Conservation (phyloP, 2,888 invertebrate species). For the Sinhomidia bicolor region DNA sequence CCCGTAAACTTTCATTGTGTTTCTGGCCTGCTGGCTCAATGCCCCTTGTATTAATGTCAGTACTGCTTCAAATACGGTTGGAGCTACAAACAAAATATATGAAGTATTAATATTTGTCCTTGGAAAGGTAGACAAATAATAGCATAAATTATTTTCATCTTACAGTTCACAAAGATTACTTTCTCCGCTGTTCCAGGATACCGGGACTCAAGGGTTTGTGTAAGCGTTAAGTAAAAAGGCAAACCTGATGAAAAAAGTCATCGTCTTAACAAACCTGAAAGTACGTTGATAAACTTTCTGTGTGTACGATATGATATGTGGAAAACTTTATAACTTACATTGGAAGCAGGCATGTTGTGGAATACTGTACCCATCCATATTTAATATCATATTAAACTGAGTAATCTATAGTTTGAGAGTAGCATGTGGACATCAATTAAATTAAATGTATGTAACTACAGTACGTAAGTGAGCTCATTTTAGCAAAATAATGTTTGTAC, state of each 20-base stretch:
- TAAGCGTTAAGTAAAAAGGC: slow-evolving; percentile 56
- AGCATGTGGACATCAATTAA: too few species aligned
- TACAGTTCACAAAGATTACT: slow-evolving; percentile 57
- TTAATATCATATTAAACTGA: slow-evolving; percentile 59
- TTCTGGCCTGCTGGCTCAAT: slow-evolving; percentile 37
- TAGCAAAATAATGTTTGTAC: not conserved
- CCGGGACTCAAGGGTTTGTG: slow-evolving; percentile 48
- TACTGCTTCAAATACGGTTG: slow-evolving; percentile 56
- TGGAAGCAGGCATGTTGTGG: slow-evolving; percentile 53
- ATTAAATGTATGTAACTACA: not conserved
- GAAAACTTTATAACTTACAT: too few species aligned
- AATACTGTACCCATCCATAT: slow-evolving; percentile 62
- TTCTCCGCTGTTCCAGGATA: slow-evolving; percentile 58
- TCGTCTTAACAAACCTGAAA: too few species aligned
- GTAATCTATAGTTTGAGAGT: slow-evolving; percentile 34
- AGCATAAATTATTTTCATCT: too few species aligned
- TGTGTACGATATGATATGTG: too few species aligned
- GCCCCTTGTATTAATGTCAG: slow-evolving; percentile 32
- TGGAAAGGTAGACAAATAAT: too few species aligned
- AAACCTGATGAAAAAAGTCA: slow-evolving; percentile 34
- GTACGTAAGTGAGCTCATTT: not conserved
- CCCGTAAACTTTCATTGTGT: slow-evolving; percentile 60
- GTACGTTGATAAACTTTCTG: too few species aligned
- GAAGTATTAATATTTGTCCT: not conserved
- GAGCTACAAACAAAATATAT: slow-evolving; percentile 27